Conservation (phyloP, 1,140 invertebrate genomes). For the Zaprionus vittiger region DNA sequence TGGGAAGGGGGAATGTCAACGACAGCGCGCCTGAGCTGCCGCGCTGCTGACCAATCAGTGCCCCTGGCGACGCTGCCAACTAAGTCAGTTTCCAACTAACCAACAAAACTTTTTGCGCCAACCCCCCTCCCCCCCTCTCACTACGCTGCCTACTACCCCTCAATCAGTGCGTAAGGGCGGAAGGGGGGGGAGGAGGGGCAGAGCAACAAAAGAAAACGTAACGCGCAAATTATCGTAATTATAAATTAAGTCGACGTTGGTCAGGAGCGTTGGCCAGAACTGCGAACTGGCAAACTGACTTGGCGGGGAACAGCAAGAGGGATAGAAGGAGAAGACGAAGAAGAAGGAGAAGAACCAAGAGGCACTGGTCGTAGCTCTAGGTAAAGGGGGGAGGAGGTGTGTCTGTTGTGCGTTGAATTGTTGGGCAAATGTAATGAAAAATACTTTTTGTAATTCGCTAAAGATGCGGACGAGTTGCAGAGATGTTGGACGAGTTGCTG, state of each 20-base stretch:
- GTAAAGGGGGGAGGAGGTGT: not conserved
- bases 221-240: slow-evolving; percentile 83
- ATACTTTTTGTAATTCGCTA: slow-evolving; percentile 64
- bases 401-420: slow-evolving; percentile 46
- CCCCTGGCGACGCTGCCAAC: slow-evolving; percentile 33
- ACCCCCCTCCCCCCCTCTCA: not conserved
- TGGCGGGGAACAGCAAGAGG: not conserved
- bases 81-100: slow-evolving; percentile 63
- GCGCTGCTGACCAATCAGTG: slow-evolving; percentile 55
- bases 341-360: too few species aligned
- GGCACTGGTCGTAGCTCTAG: too few species aligned
- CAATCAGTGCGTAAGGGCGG: not conserved
- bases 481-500: not conserved
- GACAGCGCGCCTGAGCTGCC: slow-evolving; percentile 13
- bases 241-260: slow-evolving; percentile 81
- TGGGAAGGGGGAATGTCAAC: slow-evolving; percentile 13
- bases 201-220: slow-evolving; percentile 80
- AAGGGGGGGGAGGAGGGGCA: not conserved
- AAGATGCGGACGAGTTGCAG: slow-evolving; percentile 11
- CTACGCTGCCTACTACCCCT: not conserved
- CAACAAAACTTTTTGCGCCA: slow-evolving; percentile 62
- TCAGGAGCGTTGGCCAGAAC: slow-evolving; percentile 30
- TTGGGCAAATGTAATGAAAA: slow-evolving; percentile 74
- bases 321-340: not conserved
- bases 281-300: slow-evolving; percentile 19